Evolutionary conservation across 2,113 vertebrate genomes (phyloP), one percentile per base, ranked within the genome.

Genomic region (Telmatochromis brachygnathus): DNA sequence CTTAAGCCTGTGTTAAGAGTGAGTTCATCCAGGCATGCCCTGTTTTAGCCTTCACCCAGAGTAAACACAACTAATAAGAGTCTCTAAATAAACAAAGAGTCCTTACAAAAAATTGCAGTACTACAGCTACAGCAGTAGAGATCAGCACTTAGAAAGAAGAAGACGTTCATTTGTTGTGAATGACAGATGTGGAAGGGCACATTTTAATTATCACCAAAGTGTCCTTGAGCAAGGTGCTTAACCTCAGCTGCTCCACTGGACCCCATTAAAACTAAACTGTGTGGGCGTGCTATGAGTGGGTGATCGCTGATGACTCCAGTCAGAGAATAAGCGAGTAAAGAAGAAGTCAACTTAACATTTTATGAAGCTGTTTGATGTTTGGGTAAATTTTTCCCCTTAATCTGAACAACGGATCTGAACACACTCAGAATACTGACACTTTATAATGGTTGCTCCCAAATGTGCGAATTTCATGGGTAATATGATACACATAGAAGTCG

Each of bases 1-100:
- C 83, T 84, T 62, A 90, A 92, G 86, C 89, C 73, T 12, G 13
- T 91, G 91, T 94, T 91, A 86, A 84, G 90, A 91, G 89, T 82
- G 84, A 83, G 82, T 85, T 87, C 89, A 92, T 86, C 82, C 87
- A 65, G 75, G 77, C 89, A 21, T 91, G 86, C 84, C 81, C 84
- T 33, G 49, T 87, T 92, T 94, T 89, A 85, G 90, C 81, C 80
- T 85, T 75, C 60, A 55, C 28, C 83, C 77, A 49, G 33, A 84
- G 86, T 86, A 91, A 93, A 93, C 91, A 83, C 33, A 3, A 75
- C 85, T 88, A 93, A 87, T 86, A 85, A 82, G 81, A 56, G 45
- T 83, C 84, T 89, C 83, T 2, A 91, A 92, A 93, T 88, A 94
- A 89, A 90, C 88, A 81, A 54, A 80, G 54, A 45, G 54, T 60